Conservation (phyloP, 2,797 vertebrate genomes). For the Acanthopagrus latus region DNA sequence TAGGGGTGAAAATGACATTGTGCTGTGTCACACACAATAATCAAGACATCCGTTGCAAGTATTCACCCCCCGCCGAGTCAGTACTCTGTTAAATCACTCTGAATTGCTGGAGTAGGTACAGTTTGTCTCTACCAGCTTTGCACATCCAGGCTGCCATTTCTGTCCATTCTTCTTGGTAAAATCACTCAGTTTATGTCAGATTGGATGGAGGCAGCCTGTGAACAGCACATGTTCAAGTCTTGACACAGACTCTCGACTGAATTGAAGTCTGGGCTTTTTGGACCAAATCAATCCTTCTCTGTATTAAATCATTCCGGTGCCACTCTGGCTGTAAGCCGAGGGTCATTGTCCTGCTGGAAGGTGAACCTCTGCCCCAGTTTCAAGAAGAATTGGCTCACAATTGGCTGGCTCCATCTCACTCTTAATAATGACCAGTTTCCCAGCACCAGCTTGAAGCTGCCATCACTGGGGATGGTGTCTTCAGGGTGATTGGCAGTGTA, state of each 20-base stretch:
- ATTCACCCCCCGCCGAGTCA: too few species aligned
- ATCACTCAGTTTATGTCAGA: background rate
- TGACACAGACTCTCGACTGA: background rate
- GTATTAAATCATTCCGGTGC: background rate
- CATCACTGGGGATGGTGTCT: background rate
- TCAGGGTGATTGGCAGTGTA: background rate
- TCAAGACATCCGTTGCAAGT: too few species aligned
- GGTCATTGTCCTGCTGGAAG: background rate
- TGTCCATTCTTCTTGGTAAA: too few species aligned
- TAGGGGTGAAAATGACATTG: too few species aligned
- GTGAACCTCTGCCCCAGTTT: background rate
- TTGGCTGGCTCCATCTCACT: background rate
- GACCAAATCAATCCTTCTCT: background rate
- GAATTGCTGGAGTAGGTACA: too few species aligned
- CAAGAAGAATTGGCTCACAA: background rate
- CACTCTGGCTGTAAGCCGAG: background rate
- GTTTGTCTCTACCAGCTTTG: too few species aligned
- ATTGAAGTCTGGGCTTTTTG: background rate
- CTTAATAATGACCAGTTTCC: background rate
- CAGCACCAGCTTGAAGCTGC: background rate
- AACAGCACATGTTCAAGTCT: constrained; percentile 1
- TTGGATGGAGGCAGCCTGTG: background rate
- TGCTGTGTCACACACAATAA: too few species aligned
- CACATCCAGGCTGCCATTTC: too few species aligned
- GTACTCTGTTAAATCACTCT: too few species aligned